These are phyloP conservation scores for Sarcophaga carnaria DNA, from an alignment of 2,888 invertebrate genomes.

Conservation along the genomic window DNA sequence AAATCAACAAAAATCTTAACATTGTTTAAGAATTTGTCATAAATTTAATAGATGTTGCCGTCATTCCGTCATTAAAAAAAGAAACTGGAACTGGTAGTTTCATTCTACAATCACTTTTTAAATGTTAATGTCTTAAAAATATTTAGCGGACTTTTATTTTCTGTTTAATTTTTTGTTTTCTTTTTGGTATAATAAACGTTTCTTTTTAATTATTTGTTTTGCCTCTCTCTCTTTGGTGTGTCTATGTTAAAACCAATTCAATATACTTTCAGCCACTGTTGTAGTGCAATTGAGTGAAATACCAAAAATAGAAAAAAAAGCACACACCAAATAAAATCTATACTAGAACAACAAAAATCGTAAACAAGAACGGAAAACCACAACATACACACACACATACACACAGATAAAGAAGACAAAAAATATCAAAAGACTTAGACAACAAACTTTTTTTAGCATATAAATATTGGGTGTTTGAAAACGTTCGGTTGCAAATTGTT, in stretches of 20 bases:
- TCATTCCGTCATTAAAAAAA: no score
- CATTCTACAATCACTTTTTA: background rate
- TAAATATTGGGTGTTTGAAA: background rate
- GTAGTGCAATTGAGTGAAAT: slow-evolving; percentile 4
- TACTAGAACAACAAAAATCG: slow-evolving; percentile 9
- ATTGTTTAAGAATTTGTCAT: slow-evolving; percentile 14
- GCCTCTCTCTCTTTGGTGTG: background rate
- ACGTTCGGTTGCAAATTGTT: no score
- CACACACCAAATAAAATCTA: background rate
- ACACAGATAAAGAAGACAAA: background rate
- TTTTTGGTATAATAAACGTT: background rate
- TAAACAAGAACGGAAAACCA: slow-evolving; percentile 56
- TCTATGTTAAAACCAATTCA: background rate
- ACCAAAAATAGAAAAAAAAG: background rate
- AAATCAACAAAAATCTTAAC: background rate
- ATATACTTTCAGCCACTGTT: background rate
- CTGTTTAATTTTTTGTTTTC: background rate
- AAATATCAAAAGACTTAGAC: slow-evolving; percentile 49
- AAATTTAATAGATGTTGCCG: background rate
- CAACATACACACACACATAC: background rate
- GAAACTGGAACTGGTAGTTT: slow-evolving; percentile 2
- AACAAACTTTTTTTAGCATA: slow-evolving; percentile 42
- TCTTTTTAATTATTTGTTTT: background rate
- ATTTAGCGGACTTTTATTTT: background rate
- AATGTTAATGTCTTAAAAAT: slow-evolving; percentile 3